Conservation (phyloP, 2,797 vertebrate genomes). For the Poecilia velifera region DNA sequence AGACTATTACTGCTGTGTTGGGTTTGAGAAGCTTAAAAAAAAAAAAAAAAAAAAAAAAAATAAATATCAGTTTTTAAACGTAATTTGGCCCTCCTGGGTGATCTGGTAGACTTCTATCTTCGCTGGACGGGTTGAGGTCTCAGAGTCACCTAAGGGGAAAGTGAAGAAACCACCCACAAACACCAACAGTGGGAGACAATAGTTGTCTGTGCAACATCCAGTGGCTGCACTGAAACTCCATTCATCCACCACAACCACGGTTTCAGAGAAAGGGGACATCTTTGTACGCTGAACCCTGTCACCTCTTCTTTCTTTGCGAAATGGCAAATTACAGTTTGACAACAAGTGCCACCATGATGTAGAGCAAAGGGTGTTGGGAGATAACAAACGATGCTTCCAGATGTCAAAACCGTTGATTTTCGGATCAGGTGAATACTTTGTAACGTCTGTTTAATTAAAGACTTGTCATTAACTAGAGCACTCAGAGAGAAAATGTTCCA, state of each 20-base stretch:
- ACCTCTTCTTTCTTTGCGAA: slow-evolving; percentile 62
- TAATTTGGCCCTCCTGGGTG: slow-evolving; percentile 3
- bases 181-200: slow-evolving; percentile 71
- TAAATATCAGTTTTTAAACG: not conserved
- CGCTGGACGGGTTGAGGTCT: slow-evolving; percentile 26
- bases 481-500: not conserved
- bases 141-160: slow-evolving; percentile 51
- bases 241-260: slow-evolving; percentile 74
- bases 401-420: not conserved
- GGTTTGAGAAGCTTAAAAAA: not conserved
- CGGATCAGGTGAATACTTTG: not conserved
- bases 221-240: slow-evolving; percentile 67
- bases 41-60: not conserved
- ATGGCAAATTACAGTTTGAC: slow-evolving; percentile 19
- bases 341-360: not conserved
- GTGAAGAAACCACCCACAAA: slow-evolving; percentile 49
- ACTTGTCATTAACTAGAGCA: not conserved
- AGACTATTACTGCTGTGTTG: not conserved
- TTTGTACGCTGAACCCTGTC: slow-evolving; percentile 76
- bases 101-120: slow-evolving; percentile 25
- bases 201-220: slow-evolving; percentile 68
- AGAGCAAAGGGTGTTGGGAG: not conserved
- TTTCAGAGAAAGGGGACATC: slow-evolving; percentile 64
- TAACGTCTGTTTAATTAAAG: not conserved
- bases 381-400: not conserved